phyloP scores from a whole-genome alignment of 1,140 invertebrate genomes.

The Helicoverpa zea region DNA sequence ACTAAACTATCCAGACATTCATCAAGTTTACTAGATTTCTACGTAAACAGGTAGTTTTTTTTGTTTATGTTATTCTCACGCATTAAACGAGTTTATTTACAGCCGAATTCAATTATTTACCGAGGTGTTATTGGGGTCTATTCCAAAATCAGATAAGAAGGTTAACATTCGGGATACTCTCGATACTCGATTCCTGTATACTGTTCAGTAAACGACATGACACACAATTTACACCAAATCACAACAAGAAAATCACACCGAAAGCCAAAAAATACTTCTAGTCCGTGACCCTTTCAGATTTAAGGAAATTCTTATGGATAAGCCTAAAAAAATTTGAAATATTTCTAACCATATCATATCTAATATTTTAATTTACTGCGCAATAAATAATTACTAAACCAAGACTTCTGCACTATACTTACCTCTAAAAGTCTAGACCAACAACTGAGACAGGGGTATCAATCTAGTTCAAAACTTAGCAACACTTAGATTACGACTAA shows the following conservation, averaged over 20 bases:
- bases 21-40: no score
- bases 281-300: no score
- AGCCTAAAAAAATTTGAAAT: no score
- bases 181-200: no score
- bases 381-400: background rate
- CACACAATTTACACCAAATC: no score
- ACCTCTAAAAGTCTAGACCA: background rate
- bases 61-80: slow-evolving; percentile 1
- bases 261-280: no score
- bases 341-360: no score
- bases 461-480: slow-evolving; percentile 10
- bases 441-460: background rate
- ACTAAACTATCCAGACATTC: no score
- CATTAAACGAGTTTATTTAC: slow-evolving; percentile 3
- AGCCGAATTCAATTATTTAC: slow-evolving; percentile 1
- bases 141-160: background rate
- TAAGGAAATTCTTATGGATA: no score
- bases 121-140: background rate
- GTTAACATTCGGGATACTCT: background rate
- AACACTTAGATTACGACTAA: background rate
- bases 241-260: no score
- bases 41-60: background rate
- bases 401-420: slow-evolving; percentile 9
- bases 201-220: no score
- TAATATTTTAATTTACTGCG: no score